phyloP scores from a whole-genome alignment of 1,140 invertebrate species.

The Cotesia glomerata region DNA sequence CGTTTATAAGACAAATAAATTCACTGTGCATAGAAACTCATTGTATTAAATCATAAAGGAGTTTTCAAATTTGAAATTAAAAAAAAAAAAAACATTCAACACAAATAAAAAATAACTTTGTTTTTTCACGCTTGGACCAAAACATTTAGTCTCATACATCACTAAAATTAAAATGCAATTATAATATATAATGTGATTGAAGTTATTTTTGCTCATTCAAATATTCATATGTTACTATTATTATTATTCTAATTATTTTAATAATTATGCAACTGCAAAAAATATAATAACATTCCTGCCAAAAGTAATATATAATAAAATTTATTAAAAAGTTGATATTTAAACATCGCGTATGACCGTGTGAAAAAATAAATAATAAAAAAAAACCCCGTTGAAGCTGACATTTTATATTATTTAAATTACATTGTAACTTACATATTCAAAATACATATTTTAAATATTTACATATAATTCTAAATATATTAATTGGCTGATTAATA shows the following conservation, averaged over 20 bases:
- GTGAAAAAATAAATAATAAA: background rate
- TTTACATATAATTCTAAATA: conserved; percentile 11
- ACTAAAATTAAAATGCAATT: conserved; percentile 4
- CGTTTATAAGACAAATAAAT: conserved; percentile 36
- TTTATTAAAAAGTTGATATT: conserved; percentile 51
- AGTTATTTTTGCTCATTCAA: conserved; percentile 9
- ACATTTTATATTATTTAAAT: conserved; percentile 4
- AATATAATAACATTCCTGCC: conserved; percentile 49
- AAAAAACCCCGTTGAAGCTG: conserved; percentile 15
- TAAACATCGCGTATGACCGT: conserved; percentile 32
- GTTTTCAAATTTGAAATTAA: background rate
- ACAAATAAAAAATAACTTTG: conserved; percentile 4
- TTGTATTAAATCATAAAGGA: background rate
- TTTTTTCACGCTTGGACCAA: conserved; percentile 25
- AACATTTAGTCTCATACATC: conserved; percentile 17
- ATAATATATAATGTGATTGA: conserved; percentile 5
- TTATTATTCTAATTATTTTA: background rate
- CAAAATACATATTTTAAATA: conserved; percentile 6
- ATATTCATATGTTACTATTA: background rate
- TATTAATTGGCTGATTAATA: background rate
- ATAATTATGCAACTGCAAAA: conserved; percentile 22
- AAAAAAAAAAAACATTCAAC: no score
- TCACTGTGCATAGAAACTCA: conserved; percentile 22
- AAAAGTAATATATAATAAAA: conserved; percentile 52
- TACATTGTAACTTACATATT: background rate